Evolutionary conservation across 2,888 invertebrate genomes (phyloP).

Genomic region (Masnerella sp.): DNA sequence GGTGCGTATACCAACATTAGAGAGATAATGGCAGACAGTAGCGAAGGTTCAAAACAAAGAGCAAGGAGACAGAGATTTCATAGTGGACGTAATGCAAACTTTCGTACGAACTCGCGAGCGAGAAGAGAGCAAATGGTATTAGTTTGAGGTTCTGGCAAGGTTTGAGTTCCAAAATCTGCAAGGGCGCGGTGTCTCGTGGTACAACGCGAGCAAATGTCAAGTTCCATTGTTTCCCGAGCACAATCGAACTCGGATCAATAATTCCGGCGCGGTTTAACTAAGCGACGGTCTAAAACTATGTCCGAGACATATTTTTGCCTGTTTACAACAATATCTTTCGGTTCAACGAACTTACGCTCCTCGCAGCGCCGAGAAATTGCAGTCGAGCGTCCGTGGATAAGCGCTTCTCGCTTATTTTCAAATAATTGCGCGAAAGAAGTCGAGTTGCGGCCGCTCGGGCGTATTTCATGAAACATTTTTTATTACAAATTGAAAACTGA

Average conservation of each 20-base stretch:
- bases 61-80: conserved; percentile 50
- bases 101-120: conserved; percentile 41
- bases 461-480: conserved; percentile 25
- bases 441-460: neutral
- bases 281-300: conserved; percentile 55
- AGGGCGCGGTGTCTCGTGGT: conserved; percentile 41
- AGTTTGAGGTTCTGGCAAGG: conserved; percentile 61
- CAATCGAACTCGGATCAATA: conserved; percentile 59
- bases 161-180: conserved; percentile 49
- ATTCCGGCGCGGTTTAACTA: conserved; percentile 35
- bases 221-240: conserved; percentile 58
- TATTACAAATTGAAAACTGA: conserved; percentile 25
- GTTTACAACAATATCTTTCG: conserved; percentile 48
- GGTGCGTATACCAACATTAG: conserved; percentile 44
- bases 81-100: conserved; percentile 59
- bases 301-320: conserved; percentile 54
- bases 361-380: conserved; percentile 29
- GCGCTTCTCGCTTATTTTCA: conserved; percentile 21
- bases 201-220: conserved; percentile 57
- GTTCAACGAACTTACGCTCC: conserved; percentile 38
- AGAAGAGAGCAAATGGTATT: conserved; percentile 64
- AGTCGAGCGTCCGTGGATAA: neutral
- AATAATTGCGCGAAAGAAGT: conserved; percentile 26
- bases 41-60: conserved; percentile 57
- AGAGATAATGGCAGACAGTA: conserved; percentile 50